Evolutionary conservation across 1,140 invertebrate genomes (phyloP).

Genomic region (Polypedilum vanderplanki): DNA sequence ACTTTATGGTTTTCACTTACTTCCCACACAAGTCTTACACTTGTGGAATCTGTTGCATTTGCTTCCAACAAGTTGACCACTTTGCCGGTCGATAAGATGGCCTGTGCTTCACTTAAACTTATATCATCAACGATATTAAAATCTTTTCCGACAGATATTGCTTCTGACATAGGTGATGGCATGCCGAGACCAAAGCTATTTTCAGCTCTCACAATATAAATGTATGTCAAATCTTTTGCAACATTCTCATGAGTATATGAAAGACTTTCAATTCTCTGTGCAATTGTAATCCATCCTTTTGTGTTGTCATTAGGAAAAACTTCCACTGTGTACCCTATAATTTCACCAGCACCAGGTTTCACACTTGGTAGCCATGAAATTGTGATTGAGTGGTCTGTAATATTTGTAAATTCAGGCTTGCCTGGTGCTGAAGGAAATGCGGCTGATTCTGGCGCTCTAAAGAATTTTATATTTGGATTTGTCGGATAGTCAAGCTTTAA

Average conservation of each 20-base stretch:
- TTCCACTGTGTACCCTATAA: slow-evolving; percentile 75
- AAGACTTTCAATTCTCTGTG: slow-evolving; percentile 52
- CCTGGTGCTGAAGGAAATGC: slow-evolving; percentile 71
- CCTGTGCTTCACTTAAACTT: slow-evolving; percentile 54
- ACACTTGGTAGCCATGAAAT: slow-evolving; percentile 73
- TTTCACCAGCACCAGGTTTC: slow-evolving; percentile 69
- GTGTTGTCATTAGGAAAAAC: slow-evolving; percentile 51
- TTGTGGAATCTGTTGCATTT: slow-evolving; percentile 70
- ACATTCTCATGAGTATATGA: slow-evolving; percentile 60
- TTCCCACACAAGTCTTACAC: slow-evolving; percentile 79
- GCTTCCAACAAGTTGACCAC: slow-evolving; percentile 74
- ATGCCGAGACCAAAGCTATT: slow-evolving; percentile 75
- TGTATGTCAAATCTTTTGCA: slow-evolving; percentile 66
- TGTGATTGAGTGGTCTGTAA: slow-evolving; percentile 68
- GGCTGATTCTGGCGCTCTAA: slow-evolving; percentile 64
- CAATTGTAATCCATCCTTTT: slow-evolving; percentile 53
- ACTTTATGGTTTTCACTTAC: slow-evolving; percentile 44
- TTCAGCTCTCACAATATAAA: slow-evolving; percentile 77
- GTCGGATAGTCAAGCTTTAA: slow-evolving; percentile 70
- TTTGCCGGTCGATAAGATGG: slow-evolving; percentile 59
- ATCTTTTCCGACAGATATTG: slow-evolving; percentile 45
- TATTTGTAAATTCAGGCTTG: slow-evolving; percentile 64
- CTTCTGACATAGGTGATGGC: slow-evolving; percentile 61
- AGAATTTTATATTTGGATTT: slow-evolving; percentile 77
- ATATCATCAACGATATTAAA: slow-evolving; percentile 47